phyloP scores from a whole-genome alignment of 2,113 vertebrate species.

The Entelurus aequoreus region DNA sequence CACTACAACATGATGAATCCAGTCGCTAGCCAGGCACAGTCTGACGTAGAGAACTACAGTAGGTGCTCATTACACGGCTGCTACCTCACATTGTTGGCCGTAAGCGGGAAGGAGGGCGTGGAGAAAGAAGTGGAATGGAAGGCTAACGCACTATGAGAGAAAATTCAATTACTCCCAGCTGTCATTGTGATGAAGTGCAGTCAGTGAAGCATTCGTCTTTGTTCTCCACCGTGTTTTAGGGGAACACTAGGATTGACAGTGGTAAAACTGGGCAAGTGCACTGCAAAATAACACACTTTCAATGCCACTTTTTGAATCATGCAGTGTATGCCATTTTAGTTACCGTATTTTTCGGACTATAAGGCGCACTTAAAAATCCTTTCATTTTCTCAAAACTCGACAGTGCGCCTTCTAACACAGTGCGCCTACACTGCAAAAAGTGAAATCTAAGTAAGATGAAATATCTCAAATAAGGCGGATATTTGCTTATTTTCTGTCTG shows the following conservation, averaged over 20 bases:
- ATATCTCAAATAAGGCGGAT: too few relatives aligned
- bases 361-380: too few relatives aligned
- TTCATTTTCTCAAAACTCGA: too few relatives aligned
- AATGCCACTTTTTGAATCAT: too few relatives aligned
- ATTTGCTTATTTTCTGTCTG: too few relatives aligned
- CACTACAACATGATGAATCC: slow-evolving; percentile 25
- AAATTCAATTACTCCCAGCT: slow-evolving; percentile 24
- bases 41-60: background rate
- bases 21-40: slow-evolving; percentile 43
- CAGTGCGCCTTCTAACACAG: too few relatives aligned
- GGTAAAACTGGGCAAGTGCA: background rate
- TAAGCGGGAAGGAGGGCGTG: background rate
- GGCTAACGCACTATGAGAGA: background rate
- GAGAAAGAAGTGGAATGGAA: background rate
- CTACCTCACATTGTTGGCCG: too few relatives aligned
- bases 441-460: too few relatives aligned
- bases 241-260: background rate
- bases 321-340: too few relatives aligned
- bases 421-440: too few relatives aligned
- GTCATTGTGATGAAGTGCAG: slow-evolving; percentile 14
- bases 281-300: background rate
- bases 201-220: slow-evolving; percentile 32
- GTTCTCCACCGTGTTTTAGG: background rate
- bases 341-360: too few relatives aligned
- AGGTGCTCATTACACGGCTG: background rate